A percentile compares a stretch with the other conserved stretches of the same genome.
phyloP scores from a whole-genome alignment of 1,140 invertebrate genomes.

The Orius insidiosus region DNA sequence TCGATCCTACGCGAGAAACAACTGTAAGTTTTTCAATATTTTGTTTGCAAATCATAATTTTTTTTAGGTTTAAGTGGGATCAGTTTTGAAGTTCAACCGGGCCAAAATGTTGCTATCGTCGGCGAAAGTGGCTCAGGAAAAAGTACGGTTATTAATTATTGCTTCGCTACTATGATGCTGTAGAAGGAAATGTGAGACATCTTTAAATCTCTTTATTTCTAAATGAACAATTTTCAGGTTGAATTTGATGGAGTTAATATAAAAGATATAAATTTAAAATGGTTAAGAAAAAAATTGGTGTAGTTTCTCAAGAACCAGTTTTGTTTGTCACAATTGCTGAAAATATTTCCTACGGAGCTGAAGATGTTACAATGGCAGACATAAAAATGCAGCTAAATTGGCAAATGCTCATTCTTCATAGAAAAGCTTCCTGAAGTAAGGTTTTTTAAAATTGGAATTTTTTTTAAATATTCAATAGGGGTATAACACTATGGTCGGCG shows the following conservation, averaged over 20 bases:
- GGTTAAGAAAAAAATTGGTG: constrained; percentile 50
- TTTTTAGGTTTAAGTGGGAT: constrained; percentile 48
- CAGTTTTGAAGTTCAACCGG: constrained; percentile 51
- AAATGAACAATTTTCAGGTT: constrained; percentile 27
- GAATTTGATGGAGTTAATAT: constrained; percentile 42
- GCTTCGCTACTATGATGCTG: constrained; percentile 63
- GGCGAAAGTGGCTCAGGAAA: constrained; percentile 75
- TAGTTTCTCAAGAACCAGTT: constrained; percentile 65
- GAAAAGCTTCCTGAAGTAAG: constrained; percentile 48
- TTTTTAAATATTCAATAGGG: constrained; percentile 28
- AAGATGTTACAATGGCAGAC: constrained; percentile 37
- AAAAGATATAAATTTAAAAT: constrained; percentile 42
- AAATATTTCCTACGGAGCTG: constrained; percentile 56
- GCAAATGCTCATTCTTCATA: constrained; percentile 68
- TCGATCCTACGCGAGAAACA: constrained; percentile 42
- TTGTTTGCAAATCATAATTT: not conserved
- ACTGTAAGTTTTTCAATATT: too few species aligned
- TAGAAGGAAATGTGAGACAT: constrained; percentile 29
- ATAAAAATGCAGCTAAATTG: constrained; percentile 41
- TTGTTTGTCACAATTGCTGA: constrained; percentile 56
- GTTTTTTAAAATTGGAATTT: too few species aligned
- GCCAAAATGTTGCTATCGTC: constrained; percentile 76
- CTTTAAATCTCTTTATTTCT: not conserved
- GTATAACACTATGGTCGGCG: constrained; percentile 50
- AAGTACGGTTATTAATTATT: constrained; percentile 72